Percentiles rank a stretch among this genome's conserved stretches.
Evolutionary conservation across 2,113 vertebrate genomes (phyloP).

Genomic region (Barbus barbus): DNA sequence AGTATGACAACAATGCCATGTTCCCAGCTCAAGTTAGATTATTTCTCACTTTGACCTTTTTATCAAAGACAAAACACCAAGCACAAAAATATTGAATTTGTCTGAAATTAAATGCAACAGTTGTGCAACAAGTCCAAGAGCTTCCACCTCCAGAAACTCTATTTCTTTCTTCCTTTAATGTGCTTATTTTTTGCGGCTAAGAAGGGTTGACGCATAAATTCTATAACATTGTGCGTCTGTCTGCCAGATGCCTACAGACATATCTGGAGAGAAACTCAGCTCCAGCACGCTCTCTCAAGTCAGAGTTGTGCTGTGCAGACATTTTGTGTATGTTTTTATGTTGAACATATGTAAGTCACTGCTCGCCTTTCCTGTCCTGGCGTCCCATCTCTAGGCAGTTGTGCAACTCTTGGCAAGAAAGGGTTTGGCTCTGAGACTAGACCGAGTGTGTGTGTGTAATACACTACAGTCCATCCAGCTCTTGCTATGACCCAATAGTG

Average conservation of each 20-base stretch:
- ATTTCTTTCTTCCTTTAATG: background rate
- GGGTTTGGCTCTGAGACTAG: slow-evolving; percentile 38
- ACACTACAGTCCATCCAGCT: slow-evolving; percentile 45
- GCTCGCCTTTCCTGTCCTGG: slow-evolving; percentile 45
- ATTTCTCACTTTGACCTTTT: background rate
- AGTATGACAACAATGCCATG: background rate
- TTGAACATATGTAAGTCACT: slow-evolving; percentile 49
- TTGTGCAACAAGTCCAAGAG: slow-evolving; percentile 44
- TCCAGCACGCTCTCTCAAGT: background rate
- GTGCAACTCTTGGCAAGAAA: slow-evolving; percentile 49
- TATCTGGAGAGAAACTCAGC: background rate
- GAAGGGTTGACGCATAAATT: slow-evolving; percentile 27
- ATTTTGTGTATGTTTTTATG: slow-evolving; percentile 47
- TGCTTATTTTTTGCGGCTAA: background rate
- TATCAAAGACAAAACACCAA: background rate
- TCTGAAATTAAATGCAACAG: slow-evolving; percentile 40
- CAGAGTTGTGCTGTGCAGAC: slow-evolving; percentile 7
- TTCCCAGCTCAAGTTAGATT: background rate
- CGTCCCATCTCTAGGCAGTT: slow-evolving; percentile 39
- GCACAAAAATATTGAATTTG: slow-evolving; percentile 31
- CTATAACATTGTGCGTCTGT: slow-evolving; percentile 31
- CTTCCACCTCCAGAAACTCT: background rate
- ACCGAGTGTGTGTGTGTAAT: slow-evolving; percentile 33
- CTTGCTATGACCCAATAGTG: slow-evolving; percentile 40
- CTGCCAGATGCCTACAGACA: background rate